These are phyloP conservation scores for Menidia menidia DNA, from an alignment of 2,797 vertebrate species.

Conservation along the genomic window DNA sequence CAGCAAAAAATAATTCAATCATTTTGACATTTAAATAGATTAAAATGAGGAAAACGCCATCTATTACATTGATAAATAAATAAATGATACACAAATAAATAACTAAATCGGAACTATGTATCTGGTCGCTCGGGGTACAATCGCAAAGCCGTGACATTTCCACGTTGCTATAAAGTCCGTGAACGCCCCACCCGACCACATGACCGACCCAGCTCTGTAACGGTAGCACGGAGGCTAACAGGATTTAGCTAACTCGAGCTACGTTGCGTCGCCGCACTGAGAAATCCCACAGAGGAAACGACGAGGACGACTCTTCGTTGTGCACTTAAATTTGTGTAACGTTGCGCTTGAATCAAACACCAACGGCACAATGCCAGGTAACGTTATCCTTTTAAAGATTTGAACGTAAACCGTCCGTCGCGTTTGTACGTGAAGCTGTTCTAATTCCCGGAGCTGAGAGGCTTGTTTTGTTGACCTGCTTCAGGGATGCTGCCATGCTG, in stretches of 20 bases:
- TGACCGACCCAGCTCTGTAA: constrained; percentile 76
- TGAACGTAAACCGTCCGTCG: background rate
- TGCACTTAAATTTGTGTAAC: constrained; percentile 47
- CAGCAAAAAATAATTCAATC: background rate
- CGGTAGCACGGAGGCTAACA: constrained; percentile 75
- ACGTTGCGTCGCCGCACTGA: constrained; percentile 66
- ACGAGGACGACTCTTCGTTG: constrained; percentile 41
- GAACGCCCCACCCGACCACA: constrained; percentile 72
- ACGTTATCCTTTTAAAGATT: background rate
- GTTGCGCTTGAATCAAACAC: constrained; percentile 28
- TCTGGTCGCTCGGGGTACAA: too few species aligned
- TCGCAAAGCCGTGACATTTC: constrained; percentile 2
- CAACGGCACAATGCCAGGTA: constrained; percentile 83
- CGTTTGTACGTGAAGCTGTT: background rate
- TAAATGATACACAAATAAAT: background rate
- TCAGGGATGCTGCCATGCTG: constrained; percentile 74
- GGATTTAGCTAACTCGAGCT: constrained; percentile 71
- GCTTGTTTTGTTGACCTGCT: constrained; percentile 77
- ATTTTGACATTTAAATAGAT: too few species aligned
- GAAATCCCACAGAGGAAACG: constrained; percentile 54
- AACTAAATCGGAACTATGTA: too few species aligned
- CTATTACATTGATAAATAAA: background rate
- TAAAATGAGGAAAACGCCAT: background rate
- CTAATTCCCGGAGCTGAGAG: constrained; percentile 41
- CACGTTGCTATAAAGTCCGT: background rate